Conservation (phyloP, 2,888 invertebrate genomes). For the Entomobrya multifasciata region DNA sequence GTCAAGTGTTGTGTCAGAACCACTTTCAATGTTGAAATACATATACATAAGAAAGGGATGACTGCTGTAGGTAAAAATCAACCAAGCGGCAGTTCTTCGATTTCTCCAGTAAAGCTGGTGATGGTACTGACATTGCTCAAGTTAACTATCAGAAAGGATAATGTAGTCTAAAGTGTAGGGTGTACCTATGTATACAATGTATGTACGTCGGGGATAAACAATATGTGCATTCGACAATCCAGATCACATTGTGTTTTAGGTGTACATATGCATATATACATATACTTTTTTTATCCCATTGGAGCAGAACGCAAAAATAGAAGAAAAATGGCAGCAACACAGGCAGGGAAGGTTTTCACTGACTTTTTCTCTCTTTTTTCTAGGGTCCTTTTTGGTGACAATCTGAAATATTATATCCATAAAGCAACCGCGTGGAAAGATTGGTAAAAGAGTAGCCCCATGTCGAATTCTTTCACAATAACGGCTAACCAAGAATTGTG, state of each 20-base stretch:
- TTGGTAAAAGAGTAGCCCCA: conserved; percentile 43
- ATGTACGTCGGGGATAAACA: no score
- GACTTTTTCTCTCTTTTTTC: background rate
- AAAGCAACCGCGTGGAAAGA: conserved; percentile 61
- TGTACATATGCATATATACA: no score
- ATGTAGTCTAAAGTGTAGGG: background rate
- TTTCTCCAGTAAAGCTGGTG: background rate
- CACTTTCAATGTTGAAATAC: conserved; percentile 26
- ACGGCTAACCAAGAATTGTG: background rate
- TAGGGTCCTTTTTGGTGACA: conserved; percentile 55
- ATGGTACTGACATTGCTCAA: background rate
- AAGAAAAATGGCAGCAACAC: no score
- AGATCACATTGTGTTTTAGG: background rate
- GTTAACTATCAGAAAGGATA: background rate
- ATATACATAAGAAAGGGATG: background rate
- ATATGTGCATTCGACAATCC: no score
- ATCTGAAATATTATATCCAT: conserved; percentile 67
- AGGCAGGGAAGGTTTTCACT: no score
- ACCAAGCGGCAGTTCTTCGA: background rate
- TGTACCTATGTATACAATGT: no score
- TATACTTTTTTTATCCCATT: no score
- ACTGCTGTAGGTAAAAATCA: background rate
- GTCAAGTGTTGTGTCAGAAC: conserved; percentile 46
- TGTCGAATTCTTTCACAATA: background rate
- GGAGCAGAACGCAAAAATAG: no score